Evolutionary conservation across 2,888 invertebrate genomes (phyloP).

Genomic region (Napeogenes sylphis): DNA sequence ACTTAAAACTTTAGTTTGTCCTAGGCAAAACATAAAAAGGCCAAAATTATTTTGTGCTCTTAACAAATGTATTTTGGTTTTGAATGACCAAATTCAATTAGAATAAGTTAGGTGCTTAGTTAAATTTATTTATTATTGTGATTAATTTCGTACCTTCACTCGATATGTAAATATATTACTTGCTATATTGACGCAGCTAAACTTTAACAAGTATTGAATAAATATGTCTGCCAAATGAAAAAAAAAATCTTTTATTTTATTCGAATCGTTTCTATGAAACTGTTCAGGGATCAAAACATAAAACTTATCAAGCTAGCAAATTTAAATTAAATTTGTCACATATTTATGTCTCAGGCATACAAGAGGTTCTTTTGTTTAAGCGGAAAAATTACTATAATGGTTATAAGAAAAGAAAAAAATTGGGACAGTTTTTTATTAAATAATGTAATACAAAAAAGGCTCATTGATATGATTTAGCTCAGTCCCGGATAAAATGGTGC

Average conservation of each 20-base stretch:
- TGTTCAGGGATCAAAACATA: too few relatives aligned
- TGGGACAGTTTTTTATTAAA: constrained; percentile 58
- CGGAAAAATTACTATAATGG: constrained; percentile 40
- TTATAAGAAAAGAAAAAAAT: constrained; percentile 46
- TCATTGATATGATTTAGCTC: constrained; percentile 54
- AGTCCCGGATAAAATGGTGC: constrained; percentile 60
- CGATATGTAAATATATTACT: constrained; percentile 70
- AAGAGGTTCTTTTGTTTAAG: constrained; percentile 13
- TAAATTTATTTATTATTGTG: constrained; percentile 70
- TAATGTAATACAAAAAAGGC: constrained; percentile 55
- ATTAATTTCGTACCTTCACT: constrained; percentile 70
- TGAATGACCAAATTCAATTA: constrained; percentile 66
- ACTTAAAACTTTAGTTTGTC: constrained; percentile 56
- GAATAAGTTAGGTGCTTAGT: constrained; percentile 62
- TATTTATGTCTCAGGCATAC: background rate
- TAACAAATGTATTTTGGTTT: constrained; percentile 51
- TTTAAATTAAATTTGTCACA: too few relatives aligned
- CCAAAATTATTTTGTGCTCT: constrained; percentile 58
- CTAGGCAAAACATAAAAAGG: constrained; percentile 49
- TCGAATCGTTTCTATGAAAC: constrained; percentile 2
- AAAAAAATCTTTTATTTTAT: constrained; percentile 48
- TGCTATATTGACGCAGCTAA: constrained; percentile 72
- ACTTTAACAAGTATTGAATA: constrained; percentile 73
- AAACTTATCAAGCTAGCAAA: too few relatives aligned
- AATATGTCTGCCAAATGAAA: constrained; percentile 77